A percentile compares a stretch with the other conserved stretches of the same genome.
phyloP scores from a whole-genome alignment of 2,113 vertebrate species.

The Myotis davidii region DNA sequence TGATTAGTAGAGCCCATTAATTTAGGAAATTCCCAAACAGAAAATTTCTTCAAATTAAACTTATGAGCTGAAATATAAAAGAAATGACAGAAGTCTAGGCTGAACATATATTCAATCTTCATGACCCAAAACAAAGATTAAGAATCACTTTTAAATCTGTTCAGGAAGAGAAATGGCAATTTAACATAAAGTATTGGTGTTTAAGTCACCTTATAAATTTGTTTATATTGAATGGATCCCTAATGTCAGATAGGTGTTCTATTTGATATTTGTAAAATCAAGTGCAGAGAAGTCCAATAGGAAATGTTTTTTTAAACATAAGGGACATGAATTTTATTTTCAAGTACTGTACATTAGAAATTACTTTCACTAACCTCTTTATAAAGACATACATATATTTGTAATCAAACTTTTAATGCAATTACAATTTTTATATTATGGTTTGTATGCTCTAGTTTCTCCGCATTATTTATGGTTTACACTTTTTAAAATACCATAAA shows the following conservation, averaged over 20 bases:
- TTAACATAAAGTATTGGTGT: neutral
- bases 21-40: neutral
- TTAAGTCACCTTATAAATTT: slow-evolving; percentile 24
- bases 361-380: neutral
- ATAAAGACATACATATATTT: neutral
- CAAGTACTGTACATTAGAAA: neutral
- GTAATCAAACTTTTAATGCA: neutral
- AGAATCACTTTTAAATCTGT: neutral
- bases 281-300: neutral
- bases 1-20: neutral
- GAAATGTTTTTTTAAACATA: slow-evolving; percentile 28
- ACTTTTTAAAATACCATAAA: neutral
- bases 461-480: neutral
- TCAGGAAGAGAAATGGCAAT: neutral
- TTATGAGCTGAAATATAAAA: neutral
- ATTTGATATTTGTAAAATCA: slow-evolving; percentile 1
- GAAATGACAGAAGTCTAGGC: neutral
- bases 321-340: slow-evolving; percentile 8
- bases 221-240: neutral
- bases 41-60: neutral
- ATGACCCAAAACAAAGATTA: neutral
- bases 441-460: slow-evolving; percentile 14
- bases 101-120: neutral
- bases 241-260: slow-evolving; percentile 27
- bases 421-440: neutral